phyloP scores from a whole-genome alignment of 30 jellyfish, hydroid and myxozoan genomes.

The Hydractinia symbiolongicarpus region DNA sequence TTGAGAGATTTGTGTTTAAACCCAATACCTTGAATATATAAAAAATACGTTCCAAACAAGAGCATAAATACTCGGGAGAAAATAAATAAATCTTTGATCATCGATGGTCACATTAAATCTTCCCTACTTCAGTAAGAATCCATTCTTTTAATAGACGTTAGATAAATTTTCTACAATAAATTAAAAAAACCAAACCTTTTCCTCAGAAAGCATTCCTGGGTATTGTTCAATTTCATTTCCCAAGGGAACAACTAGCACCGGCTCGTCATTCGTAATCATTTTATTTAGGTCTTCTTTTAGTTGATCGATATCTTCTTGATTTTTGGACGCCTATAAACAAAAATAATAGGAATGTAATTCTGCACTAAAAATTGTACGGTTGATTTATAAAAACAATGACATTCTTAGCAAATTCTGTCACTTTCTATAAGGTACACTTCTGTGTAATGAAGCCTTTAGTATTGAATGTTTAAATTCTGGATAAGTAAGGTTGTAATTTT shows the following conservation, averaged over 20 bases:
- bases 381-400: too few relatives aligned
- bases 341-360: too few relatives aligned
- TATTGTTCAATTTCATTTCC: constrained; percentile 43
- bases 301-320: constrained; percentile 42
- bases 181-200: constrained; percentile 41
- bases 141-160: neutral
- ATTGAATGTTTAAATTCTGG: too few relatives aligned
- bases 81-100: neutral
- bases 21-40: constrained; percentile 45
- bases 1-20: constrained; percentile 21
- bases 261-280: constrained; percentile 47
- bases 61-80: neutral
- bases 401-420: too few relatives aligned
- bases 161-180: neutral
- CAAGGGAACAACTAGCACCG: constrained; percentile 55
- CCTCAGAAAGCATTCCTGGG: constrained; percentile 86
- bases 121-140: neutral
- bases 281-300: constrained; percentile 43
- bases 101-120: neutral
- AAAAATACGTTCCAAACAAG: neutral
- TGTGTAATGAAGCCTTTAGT: too few relatives aligned
- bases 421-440: too few relatives aligned
- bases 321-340: neutral
- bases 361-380: too few relatives aligned
- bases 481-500: too few relatives aligned